Conservation (phyloP, 2,888 invertebrate species). For the Plebejus anna region DNA sequence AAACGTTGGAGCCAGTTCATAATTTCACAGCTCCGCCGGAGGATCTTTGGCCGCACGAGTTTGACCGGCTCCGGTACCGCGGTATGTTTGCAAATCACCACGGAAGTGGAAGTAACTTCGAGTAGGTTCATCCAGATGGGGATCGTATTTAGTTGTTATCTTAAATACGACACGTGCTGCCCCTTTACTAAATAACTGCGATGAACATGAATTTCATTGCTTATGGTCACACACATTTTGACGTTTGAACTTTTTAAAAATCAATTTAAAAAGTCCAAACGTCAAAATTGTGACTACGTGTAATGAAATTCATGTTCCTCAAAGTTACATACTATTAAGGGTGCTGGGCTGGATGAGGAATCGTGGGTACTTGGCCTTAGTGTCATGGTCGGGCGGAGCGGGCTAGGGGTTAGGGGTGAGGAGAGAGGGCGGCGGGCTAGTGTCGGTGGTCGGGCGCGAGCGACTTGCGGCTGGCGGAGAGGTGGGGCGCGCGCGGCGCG, state of each 20-base stretch:
- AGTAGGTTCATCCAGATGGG: neutral
- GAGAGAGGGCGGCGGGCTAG: slow-evolving; percentile 43
- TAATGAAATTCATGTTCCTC: too few species aligned
- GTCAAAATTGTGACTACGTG: too few species aligned
- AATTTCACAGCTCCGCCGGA: neutral
- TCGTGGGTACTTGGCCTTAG: neutral
- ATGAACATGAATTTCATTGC: neutral
- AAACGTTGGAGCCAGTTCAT: neutral
- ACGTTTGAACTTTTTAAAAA: neutral
- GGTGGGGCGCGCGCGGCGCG: slow-evolving; percentile 67
- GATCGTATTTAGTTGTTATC: neutral
- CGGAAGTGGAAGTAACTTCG: neutral
- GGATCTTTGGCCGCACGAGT: neutral
- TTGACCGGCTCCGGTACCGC: neutral
- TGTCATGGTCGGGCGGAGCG: neutral
- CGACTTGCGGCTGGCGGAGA: slow-evolving; percentile 78
- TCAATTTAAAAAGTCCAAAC: neutral
- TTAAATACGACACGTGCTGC: slow-evolving; percentile 3
- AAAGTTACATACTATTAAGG: too few species aligned
- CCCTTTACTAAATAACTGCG: neutral
- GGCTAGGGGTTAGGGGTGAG: slow-evolving; percentile 31
- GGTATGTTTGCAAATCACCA: slow-evolving; percentile 23
- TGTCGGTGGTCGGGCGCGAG: slow-evolving; percentile 75
- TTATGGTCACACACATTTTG: neutral
- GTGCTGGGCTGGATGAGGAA: neutral